Conservation (phyloP, 2,113 vertebrate genomes). For the Pedetes capensis region DNA sequence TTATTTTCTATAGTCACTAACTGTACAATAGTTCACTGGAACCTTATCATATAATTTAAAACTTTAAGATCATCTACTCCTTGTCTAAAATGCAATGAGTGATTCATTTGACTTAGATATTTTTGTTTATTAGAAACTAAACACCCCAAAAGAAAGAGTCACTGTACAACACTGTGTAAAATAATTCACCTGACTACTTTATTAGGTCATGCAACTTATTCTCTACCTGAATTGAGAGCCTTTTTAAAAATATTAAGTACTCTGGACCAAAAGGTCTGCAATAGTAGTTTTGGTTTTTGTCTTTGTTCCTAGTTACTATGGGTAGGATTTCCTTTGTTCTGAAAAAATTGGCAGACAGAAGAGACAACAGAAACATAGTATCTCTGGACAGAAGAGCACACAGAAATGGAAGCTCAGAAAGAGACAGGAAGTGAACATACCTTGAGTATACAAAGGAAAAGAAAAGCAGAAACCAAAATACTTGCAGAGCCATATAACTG, state of each 20-base stretch:
- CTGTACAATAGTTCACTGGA: background rate
- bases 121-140: slow-evolving; percentile 5
- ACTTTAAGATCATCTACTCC: background rate
- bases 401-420: background rate
- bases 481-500: background rate
- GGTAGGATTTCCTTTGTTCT: background rate
- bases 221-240: background rate
- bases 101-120: background rate
- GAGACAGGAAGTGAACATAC: background rate
- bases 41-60: background rate
- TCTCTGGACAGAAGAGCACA: background rate
- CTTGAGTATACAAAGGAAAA: background rate
- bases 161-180: background rate
- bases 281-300: background rate
- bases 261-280: background rate
- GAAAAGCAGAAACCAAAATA: background rate
- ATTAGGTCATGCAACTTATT: background rate
- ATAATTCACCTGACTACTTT: background rate
- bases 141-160: background rate
- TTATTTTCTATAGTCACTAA: background rate
- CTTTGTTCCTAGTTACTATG: background rate
- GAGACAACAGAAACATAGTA: background rate
- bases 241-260: background rate
- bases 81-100: background rate
- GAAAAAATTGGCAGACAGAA: background rate